Evolutionary conservation across 2,888 invertebrate species (phyloP).

Genomic region (Apamea monoglypha): DNA sequence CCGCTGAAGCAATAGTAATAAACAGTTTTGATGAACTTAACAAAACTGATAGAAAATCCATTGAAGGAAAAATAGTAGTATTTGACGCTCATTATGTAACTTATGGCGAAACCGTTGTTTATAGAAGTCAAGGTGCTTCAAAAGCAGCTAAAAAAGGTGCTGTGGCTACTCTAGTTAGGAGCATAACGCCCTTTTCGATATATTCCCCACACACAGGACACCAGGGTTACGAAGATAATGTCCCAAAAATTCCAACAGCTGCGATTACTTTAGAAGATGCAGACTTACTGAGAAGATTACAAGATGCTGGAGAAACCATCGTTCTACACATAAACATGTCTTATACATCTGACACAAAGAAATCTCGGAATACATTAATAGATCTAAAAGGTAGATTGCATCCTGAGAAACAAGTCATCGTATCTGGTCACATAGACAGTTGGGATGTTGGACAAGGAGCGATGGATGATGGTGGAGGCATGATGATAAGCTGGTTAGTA

Average conservation of each 20-base stretch:
- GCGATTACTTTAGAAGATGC: conserved; percentile 95
- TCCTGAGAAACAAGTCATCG: conserved; percentile 91
- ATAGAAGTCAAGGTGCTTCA: conserved; percentile 91
- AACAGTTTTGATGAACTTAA: conserved; percentile 92
- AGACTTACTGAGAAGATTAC: conserved; percentile 91
- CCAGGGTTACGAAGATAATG: conserved; percentile 90
- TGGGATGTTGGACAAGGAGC: conserved; percentile 98
- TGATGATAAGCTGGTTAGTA: conserved; percentile 94
- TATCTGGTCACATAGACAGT: conserved; percentile 96
- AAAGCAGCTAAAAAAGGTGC: conserved; percentile 93
- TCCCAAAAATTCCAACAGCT: conserved; percentile 92
- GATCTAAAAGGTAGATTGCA: conserved; percentile 90
- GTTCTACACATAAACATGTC: conserved; percentile 91
- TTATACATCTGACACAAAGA: conserved; percentile 88
- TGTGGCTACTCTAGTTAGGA: conserved; percentile 93
- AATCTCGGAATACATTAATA: conserved; percentile 93
- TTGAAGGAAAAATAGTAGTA: conserved; percentile 93
- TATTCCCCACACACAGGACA: conserved; percentile 94
- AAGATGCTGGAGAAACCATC: conserved; percentile 85
- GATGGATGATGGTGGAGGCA: conserved; percentile 96
- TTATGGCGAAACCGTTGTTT: conserved; percentile 92
- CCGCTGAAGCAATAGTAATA: conserved; percentile 93
- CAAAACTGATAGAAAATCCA: conserved; percentile 81
- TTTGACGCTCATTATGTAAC: conserved; percentile 92
- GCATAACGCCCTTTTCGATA: conserved; percentile 94